These are phyloP conservation scores for Acronicta aceris DNA, from an alignment of 2,888 invertebrate species.

Conservation along the genomic window DNA sequence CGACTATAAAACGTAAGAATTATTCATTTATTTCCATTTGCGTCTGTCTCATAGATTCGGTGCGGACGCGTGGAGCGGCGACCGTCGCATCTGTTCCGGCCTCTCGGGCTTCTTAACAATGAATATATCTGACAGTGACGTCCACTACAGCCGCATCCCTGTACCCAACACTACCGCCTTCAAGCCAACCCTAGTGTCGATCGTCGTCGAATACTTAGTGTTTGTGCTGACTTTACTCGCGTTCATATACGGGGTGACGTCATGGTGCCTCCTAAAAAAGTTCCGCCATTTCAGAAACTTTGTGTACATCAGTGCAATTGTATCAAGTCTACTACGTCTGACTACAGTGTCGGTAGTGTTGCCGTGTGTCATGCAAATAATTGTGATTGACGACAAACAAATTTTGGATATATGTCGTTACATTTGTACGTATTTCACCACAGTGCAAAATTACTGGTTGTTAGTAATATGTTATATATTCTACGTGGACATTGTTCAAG, in stretches of 20 bases:
- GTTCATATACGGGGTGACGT: slow-evolving; percentile 27
- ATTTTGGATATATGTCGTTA: slow-evolving; percentile 37
- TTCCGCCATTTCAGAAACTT: slow-evolving; percentile 34
- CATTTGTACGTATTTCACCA: slow-evolving; percentile 35
- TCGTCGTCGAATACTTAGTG: slow-evolving; percentile 31
- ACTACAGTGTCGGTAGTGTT: slow-evolving; percentile 30
- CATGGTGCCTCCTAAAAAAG: slow-evolving; percentile 31
- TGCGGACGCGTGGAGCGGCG: slow-evolving; percentile 20
- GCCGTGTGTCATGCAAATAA: slow-evolving; percentile 27
- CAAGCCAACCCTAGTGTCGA: slow-evolving; percentile 25
- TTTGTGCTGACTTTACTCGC: slow-evolving; percentile 1
- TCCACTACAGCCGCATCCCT: slow-evolving; percentile 35
- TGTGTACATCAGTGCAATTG: slow-evolving; percentile 15
- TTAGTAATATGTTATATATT: slow-evolving; percentile 44
- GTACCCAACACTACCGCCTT: slow-evolving; percentile 38
- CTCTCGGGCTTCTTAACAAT: slow-evolving; percentile 13
- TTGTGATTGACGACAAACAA: slow-evolving; percentile 29
- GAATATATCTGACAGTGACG: slow-evolving; percentile 26
- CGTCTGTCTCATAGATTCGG: slow-evolving; percentile 21
- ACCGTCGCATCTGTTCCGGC: not conserved
- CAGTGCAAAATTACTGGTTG: slow-evolving; percentile 44
- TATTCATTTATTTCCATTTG: slow-evolving; percentile 20
- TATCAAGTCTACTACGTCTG: slow-evolving; percentile 29
- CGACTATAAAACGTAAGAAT: not conserved
- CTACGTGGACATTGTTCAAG: slow-evolving; percentile 43